These are phyloP conservation scores for sheep (Ovis aries) DNA, from an alignment of 2,113 vertebrate species.

Conservation along the genomic window ARS-UI_Ramb_v3.0 NC_056054.1:187231501-187232000, in stretches of 20 bases:
- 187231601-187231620: background rate
- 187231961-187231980: background rate
- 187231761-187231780: background rate
- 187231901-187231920: background rate
- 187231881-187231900: background rate
- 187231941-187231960: background rate
- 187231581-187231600: background rate
- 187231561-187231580: background rate
- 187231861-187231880: background rate
- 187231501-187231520: background rate
- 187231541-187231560: background rate
- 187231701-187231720: background rate
- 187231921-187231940: background rate
- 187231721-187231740: background rate
- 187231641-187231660: background rate
- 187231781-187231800: background rate
- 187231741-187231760: background rate
- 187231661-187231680: background rate
- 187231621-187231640: background rate
- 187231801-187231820: background rate
- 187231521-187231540: background rate
- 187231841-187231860: background rate
- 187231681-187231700: background rate
- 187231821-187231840: background rate
- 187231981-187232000: background rate